A percentile compares a stretch with the other conserved stretches of the same genome.
Evolutionary conservation across 2,113 vertebrate species (phyloP).

Genomic region (Hippocampus comes): DNA sequence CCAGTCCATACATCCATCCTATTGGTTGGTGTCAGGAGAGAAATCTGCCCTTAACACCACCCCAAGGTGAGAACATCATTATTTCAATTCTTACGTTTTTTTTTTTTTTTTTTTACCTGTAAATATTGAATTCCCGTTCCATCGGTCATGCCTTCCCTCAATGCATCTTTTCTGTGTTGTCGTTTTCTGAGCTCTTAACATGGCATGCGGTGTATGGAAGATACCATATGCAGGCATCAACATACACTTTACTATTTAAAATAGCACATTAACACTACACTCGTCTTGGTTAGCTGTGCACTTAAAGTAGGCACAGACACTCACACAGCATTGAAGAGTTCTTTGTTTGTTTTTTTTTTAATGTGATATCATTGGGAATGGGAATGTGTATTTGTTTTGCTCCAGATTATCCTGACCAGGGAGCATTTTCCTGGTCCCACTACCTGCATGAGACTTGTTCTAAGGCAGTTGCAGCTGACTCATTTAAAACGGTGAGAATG

Average conservation of each 20-base stretch:
- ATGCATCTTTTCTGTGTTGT: neutral
- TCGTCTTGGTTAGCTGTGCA: neutral
- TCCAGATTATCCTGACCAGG: conserved; percentile 89
- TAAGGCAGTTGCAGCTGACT: conserved; percentile 82
- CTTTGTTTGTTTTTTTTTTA: neutral
- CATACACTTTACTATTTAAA: neutral
- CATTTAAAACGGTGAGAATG: conserved; percentile 85
- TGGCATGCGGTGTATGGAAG: neutral
- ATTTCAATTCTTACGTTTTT: neutral
- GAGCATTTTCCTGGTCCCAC: conserved; percentile 88
- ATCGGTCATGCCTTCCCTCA: neutral
- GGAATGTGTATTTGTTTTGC: neutral
- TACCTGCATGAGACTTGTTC: conserved; percentile 90
- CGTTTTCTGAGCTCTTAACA: neutral
- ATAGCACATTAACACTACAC: neutral
- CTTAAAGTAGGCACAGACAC: neutral
- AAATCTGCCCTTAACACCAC: conserved; percentile 89
- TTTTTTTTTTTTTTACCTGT: neutral
- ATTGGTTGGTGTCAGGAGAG: conserved; percentile 97
- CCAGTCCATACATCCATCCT: conserved; percentile 95
- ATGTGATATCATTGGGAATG: neutral
- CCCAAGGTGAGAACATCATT: conserved; percentile 76
- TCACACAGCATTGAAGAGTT: neutral
- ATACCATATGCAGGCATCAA: neutral
- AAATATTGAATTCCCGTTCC: neutral